These are phyloP conservation scores for Tigriopus japonicus DNA, from an alignment of 1,140 invertebrate genomes.

Conservation along the genomic window DNA sequence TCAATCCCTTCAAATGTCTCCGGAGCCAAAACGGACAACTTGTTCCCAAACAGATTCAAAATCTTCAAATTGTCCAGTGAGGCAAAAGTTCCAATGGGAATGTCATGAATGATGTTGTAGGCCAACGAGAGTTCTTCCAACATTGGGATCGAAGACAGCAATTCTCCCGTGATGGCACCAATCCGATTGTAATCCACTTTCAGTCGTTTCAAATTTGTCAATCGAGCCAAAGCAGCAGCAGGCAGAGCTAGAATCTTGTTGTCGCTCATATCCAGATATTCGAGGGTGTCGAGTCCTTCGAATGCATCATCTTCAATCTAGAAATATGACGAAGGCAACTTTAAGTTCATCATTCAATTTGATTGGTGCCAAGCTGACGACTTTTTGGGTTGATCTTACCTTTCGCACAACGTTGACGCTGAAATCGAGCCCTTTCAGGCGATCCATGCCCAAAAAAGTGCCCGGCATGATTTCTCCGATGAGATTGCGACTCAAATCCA, in stretches of 20 bases:
- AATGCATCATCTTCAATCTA: constrained; percentile 68
- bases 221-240: constrained; percentile 46
- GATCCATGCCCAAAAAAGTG: constrained; percentile 48
- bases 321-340: background rate
- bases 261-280: constrained; percentile 58
- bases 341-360: constrained; percentile 10
- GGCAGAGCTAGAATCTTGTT: constrained; percentile 70
- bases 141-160: constrained; percentile 22
- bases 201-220: constrained; percentile 49
- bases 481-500: constrained; percentile 65
- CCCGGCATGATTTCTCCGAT: constrained; percentile 56
- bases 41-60: constrained; percentile 56
- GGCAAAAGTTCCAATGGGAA: constrained; percentile 53
- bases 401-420: constrained; percentile 66
- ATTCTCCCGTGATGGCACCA: constrained; percentile 55
- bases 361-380: background rate
- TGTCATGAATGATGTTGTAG: constrained; percentile 64
- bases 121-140: constrained; percentile 33
- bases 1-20: constrained; percentile 55
- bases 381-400: constrained; percentile 30
- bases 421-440: constrained; percentile 51
- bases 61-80: constrained; percentile 34
- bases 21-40: constrained; percentile 44
- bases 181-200: constrained; percentile 69
- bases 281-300: constrained; percentile 51